phyloP scores from a whole-genome alignment of 1,140 invertebrate genomes.

The Meloidogyne floridensis region DNA sequence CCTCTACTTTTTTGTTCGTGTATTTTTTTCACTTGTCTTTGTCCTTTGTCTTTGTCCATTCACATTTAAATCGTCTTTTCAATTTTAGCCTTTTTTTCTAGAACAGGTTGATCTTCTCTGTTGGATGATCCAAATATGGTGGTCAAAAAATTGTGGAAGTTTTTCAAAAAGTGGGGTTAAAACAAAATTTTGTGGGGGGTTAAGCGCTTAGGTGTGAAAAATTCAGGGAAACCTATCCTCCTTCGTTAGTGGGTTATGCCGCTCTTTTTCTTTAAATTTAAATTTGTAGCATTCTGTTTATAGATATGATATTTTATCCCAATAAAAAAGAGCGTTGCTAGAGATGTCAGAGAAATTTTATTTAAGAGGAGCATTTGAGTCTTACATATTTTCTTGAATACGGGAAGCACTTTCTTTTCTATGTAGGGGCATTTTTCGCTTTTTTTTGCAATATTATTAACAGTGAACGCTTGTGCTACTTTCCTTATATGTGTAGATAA shows the following conservation, averaged over 20 bases:
- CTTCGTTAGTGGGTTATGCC: not conserved
- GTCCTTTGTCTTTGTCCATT: not conserved
- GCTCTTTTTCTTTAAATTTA: not conserved
- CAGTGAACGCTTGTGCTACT: not conserved
- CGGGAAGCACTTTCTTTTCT: too few relatives aligned
- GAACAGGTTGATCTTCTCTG: not conserved
- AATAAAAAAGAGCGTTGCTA: not conserved
- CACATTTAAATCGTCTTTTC: not conserved
- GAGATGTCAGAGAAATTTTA: not conserved
- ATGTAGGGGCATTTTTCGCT: too few relatives aligned
- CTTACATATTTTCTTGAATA: not conserved
- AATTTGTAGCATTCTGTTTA: not conserved
- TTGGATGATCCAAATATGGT: not conserved
- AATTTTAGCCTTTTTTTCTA: not conserved
- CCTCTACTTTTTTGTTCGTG: not conserved
- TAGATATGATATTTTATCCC: not conserved
- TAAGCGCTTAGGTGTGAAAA: too few relatives aligned
- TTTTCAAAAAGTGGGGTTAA: not conserved
- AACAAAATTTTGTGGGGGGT: not conserved
- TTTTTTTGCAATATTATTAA: not conserved
- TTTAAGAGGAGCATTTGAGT: not conserved
- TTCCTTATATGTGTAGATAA: not conserved
- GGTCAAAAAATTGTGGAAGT: too few relatives aligned
- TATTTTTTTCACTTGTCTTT: not conserved
- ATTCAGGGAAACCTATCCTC: too few relatives aligned